Evolutionary conservation across 2,797 vertebrate species (phyloP), one percentile per base, ranked within the genome.

Genomic region (Ispidina picta): DNA sequence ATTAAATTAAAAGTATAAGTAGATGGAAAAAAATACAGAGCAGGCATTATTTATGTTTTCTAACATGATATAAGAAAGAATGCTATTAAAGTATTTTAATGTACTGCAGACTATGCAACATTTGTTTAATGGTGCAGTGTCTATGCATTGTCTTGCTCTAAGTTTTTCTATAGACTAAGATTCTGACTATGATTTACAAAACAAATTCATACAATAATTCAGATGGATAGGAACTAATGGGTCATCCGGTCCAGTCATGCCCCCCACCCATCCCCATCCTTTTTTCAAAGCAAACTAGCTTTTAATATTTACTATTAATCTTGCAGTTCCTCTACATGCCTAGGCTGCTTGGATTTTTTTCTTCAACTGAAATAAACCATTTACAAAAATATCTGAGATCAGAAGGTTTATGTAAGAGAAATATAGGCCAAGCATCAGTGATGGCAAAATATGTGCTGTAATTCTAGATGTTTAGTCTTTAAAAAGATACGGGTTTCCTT

Each of bases 401-500:
- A 76, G 18, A 20, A 80, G n/a, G 8, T 71, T 60, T 62, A 76
- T 33, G 41, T 49, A 88, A 55, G 8, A 72, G n/a, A 92, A 87
- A 75, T 7, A n/a, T 1, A 48, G 43, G 19, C 12, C 54, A 89
- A 79, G 64, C 31, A 71, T 11, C 37, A 85, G 62, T 12, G 20
- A 75, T 26, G 39, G 62, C 64, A 94, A 93, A 80, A 62, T 10
- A 93, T 79, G 33, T 37, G 19, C 55, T 82, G 23, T 56, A 74
- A 43, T 28, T 81, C n/a, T 29, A 65, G 39, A 77, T n/a, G 20
- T n/a, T 79, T 73, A 15, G 59, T 65, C 20, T 55, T 74, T 62
- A 74, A 55, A 95, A 98, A 98, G 99, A 99, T 99, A 99, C 98
- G 99, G 0, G 99, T 99, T 94, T 99, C 99, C 96, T 99, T 99